These are phyloP conservation scores for Drosophila barbarae DNA, from an alignment of 2,888 invertebrate species.

Conservation along the genomic window DNA sequence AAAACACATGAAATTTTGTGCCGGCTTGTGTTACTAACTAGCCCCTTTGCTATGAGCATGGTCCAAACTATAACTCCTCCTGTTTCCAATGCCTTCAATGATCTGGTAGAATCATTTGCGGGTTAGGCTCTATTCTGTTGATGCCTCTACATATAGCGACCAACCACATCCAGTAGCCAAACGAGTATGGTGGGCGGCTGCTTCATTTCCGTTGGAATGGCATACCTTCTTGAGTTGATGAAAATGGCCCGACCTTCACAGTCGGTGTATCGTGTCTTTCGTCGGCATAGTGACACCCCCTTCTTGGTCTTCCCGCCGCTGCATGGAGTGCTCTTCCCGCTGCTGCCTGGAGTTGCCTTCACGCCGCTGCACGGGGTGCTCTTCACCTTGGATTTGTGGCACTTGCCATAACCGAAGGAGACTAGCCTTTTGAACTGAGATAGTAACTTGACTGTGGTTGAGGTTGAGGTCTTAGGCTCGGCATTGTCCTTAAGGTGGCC, in stretches of 20 bases:
- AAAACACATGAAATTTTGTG: background rate
- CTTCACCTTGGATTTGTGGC: background rate
- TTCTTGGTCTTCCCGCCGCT: background rate
- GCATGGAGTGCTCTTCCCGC: too few relatives aligned
- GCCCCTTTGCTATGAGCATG: background rate
- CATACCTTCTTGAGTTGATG: conserved; percentile 54
- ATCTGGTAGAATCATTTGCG: background rate
- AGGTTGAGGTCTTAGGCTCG: background rate
- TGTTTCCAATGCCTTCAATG: background rate
- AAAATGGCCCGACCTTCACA: conserved; percentile 65
- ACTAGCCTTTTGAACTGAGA: background rate
- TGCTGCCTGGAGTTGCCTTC: background rate
- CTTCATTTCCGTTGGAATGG: conserved; percentile 73
- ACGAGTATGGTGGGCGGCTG: conserved; percentile 68
- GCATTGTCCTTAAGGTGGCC: background rate
- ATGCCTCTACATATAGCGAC: conserved; percentile 4
- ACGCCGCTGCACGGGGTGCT: background rate
- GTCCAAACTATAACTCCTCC: background rate
- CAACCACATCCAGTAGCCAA: conserved; percentile 49
- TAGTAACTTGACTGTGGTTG: background rate
- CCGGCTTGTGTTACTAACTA: background rate
- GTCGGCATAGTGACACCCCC: background rate
- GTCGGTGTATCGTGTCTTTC: conserved; percentile 41
- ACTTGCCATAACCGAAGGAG: background rate
- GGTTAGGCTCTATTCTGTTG: background rate